phyloP scores from a whole-genome alignment of 2,113 vertebrate genomes.

The Falco punctatus region DNA sequence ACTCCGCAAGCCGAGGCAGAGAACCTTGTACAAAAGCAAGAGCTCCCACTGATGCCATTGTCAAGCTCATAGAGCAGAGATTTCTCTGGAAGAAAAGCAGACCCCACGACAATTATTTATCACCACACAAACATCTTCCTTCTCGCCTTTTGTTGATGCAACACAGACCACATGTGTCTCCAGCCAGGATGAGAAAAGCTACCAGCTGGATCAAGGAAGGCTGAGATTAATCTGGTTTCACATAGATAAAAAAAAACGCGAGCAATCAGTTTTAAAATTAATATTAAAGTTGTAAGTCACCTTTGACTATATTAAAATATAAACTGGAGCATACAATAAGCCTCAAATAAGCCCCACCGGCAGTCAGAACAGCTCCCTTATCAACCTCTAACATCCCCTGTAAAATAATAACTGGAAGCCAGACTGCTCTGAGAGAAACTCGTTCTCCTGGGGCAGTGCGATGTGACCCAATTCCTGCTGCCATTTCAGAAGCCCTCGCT shows the following conservation, averaged over 20 bases:
- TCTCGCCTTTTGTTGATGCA: constrained; percentile 53
- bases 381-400: constrained; percentile 73
- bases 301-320: constrained; percentile 76
- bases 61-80: constrained; percentile 19
- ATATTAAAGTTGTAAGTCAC: constrained; percentile 80
- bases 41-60: constrained; percentile 63
- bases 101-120: constrained; percentile 39
- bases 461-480: constrained; percentile 59
- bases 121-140: constrained; percentile 50
- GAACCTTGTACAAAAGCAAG: constrained; percentile 16
- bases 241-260: constrained; percentile 45
- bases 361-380: constrained; percentile 72
- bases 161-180: constrained; percentile 49
- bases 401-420: constrained; percentile 72
- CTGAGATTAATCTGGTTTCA: constrained; percentile 73
- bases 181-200: constrained; percentile 38
- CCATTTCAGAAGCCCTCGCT: constrained; percentile 29
- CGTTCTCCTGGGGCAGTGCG: constrained; percentile 53
- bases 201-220: constrained; percentile 28
- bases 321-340: constrained; percentile 69
- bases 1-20: neutral
- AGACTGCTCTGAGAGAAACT: constrained; percentile 58
- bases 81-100: constrained; percentile 65
- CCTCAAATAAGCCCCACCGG: constrained; percentile 73
- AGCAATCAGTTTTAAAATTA: constrained; percentile 74